Base-by-base conservation (phyloP, 2,113 vertebrate genomes). In the Trematocara unimaculatum region DNA sequence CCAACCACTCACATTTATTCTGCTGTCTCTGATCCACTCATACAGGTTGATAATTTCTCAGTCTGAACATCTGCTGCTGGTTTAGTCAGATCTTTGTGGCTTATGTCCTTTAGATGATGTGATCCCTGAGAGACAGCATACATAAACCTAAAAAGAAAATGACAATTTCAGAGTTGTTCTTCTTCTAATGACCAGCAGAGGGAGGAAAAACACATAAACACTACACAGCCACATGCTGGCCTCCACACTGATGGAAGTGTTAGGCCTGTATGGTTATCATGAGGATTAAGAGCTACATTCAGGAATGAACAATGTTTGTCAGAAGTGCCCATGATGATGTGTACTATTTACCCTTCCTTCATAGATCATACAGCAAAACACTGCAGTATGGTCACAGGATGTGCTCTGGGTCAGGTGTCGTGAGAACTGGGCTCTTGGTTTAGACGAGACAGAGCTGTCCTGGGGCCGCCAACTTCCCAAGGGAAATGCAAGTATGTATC, bases 361-460 rank as follows among this genome's bases (percentile, higher is more conserved):
- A 18, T 47, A 88, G 35, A 62, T 62, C 29, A 11, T 40, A 55
- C 23, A 40, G 83, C 62, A 62, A 83, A 42, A 17, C 5, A 7
- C 26, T 47, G 55, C 15, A 54, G 84, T 83, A 53, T 60, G 87
- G 80, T 86, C 82, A 90, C 91, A 94, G 92, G 92, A 94, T 89
- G 85, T 90, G 45, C 62, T 72, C 67, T 54, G 79, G 91, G 91
- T 93, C 90, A 81, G 83, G 89, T 91, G 91, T 93, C 91, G 64
- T 92, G 93, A 92, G 92, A 92, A 92, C 89, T 79, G 78, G 51
- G 70, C 40, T 81, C 77, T 84, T 81, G 79, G 72, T 89, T 86
- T 87, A 91, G 90, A 86, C 87, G 82, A 91, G 91, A 93, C 91
- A 85, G 88, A 84, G 54, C 89, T 83, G 79, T 82, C 10, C 72